These are phyloP conservation scores for Cecropterus lyciades DNA, from an alignment of 1,140 invertebrate genomes.

Conservation along the genomic window DNA sequence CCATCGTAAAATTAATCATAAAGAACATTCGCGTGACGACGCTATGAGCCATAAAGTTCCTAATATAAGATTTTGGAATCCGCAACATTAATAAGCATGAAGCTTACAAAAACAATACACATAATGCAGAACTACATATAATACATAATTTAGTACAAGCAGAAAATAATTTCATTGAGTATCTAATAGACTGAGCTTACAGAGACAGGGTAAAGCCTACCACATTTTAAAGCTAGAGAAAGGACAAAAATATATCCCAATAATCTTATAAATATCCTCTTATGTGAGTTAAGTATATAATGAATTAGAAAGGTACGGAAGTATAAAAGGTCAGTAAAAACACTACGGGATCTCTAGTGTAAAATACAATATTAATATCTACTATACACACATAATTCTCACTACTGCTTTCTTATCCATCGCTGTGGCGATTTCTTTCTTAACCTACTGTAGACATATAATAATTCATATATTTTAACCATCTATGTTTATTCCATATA, in stretches of 20 bases:
- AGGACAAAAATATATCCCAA: constrained; percentile 14
- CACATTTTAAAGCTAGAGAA: constrained; percentile 30
- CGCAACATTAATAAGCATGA: background rate
- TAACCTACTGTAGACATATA: constrained; percentile 50
- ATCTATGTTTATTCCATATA: constrained; percentile 37
- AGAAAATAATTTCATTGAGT: constrained; percentile 21
- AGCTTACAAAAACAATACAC: too few relatives aligned
- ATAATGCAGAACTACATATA: constrained; percentile 1
- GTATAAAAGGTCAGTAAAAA: constrained; percentile 81
- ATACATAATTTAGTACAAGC: constrained; percentile 20
- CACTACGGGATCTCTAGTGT: constrained; percentile 70
- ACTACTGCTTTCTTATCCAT: constrained; percentile 73
- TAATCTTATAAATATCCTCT: constrained; percentile 17
- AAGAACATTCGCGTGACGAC: too few relatives aligned
- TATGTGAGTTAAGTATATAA: constrained; percentile 37
- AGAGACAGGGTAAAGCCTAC: constrained; percentile 6
- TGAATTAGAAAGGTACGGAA: constrained; percentile 65
- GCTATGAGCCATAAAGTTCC: too few relatives aligned
- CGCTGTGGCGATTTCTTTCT: constrained; percentile 49
- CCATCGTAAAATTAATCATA: too few relatives aligned
- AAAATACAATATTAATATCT: constrained; percentile 61
- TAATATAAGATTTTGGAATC: background rate
- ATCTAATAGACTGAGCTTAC: constrained; percentile 17
- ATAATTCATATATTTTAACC: constrained; percentile 47
- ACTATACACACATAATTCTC: constrained; percentile 67